Percentiles rank a stretch among this genome's conserved stretches.
Conservation (phyloP, 2,888 invertebrate genomes). For the Drosophila pegasa region DNA sequence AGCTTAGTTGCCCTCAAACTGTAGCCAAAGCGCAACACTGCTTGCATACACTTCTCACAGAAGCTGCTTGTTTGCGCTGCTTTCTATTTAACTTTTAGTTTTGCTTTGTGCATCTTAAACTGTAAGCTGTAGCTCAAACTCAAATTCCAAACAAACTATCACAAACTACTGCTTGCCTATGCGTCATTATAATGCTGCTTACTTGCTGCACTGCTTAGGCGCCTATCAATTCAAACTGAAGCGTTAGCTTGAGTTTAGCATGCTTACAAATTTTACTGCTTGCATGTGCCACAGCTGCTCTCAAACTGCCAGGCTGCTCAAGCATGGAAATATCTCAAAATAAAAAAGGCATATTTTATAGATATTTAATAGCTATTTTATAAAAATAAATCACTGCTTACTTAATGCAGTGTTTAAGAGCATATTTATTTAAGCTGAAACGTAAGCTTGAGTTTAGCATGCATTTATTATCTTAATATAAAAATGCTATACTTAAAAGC, state of each 20-base stretch:
- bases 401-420: no score
- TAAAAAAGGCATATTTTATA: no score
- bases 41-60: not conserved
- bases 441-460: no score
- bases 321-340: no score
- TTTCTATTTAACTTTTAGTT: not conserved
- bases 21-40: not conserved
- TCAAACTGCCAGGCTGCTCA: no score
- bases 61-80: not conserved
- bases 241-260: not conserved
- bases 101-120: not conserved
- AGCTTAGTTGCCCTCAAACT: not conserved
- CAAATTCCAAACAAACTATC: not conserved
- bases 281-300: no score
- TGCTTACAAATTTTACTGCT: no score
- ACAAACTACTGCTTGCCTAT: not conserved
- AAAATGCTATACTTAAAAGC: no score
- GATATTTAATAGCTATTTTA: no score
- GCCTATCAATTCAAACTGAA: not conserved
- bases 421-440: no score
- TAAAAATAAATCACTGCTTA: no score
- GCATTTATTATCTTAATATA: no score
- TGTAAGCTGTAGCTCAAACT: not conserved
- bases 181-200: not conserved
- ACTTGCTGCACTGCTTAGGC: not conserved